Evolutionary conservation across 2,113 vertebrate species (phyloP).

Genomic region (Tachuris rubrigastra): DNA sequence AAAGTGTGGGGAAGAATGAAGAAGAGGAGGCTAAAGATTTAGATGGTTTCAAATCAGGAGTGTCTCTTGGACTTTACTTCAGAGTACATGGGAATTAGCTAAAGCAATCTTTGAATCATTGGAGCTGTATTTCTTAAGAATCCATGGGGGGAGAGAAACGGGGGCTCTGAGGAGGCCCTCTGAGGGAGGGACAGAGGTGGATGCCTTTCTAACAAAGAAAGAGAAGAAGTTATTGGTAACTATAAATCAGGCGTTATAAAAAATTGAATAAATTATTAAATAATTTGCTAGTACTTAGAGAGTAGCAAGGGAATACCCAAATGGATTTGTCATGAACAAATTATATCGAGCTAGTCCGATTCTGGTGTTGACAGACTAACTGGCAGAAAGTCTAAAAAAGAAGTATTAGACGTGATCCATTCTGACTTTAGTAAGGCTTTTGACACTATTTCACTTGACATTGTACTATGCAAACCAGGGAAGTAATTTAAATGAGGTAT

Average conservation of each 20-base stretch:
- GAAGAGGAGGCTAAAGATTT: not conserved
- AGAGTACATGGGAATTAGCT: not conserved
- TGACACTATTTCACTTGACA: constrained; percentile 47
- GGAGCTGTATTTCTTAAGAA: not conserved
- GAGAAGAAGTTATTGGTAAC: not conserved
- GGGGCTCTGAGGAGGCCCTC: not conserved
- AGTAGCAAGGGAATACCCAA: not conserved
- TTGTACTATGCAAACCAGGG: not conserved
- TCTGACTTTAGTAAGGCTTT: constrained; percentile 35
- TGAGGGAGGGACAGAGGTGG: not conserved
- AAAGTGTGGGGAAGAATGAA: not conserved
- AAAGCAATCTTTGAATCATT: not conserved
- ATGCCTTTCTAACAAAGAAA: not conserved
- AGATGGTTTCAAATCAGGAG: not conserved
- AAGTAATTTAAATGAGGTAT: not conserved
- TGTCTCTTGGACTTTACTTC: not conserved
- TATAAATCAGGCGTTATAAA: not conserved
- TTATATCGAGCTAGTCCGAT: not conserved
- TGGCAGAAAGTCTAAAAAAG: not conserved
- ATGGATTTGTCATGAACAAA: constrained; percentile 9
- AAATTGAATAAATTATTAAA: not conserved
- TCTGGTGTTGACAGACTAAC: not conserved
- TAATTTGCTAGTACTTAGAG: not conserved
- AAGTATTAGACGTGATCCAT: not conserved
- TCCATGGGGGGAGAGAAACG: not conserved